Evolutionary conservation across 1,140 invertebrate species (phyloP).

Genomic region (Drosophila carrolli): DNA sequence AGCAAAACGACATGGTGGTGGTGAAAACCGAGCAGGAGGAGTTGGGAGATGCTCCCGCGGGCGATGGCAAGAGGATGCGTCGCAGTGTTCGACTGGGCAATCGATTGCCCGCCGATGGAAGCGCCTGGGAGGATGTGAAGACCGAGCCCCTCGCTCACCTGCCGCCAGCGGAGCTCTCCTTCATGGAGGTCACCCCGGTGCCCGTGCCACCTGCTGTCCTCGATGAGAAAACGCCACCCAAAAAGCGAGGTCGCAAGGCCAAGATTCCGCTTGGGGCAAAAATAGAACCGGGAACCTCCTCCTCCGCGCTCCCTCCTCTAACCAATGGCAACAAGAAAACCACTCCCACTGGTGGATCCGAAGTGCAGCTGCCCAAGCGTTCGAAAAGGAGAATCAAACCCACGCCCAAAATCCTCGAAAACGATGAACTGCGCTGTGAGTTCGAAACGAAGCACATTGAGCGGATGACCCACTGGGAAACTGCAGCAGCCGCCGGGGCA

Average conservation of each 20-base stretch:
- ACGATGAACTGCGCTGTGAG: conserved; percentile 86
- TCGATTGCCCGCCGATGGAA: conserved; percentile 46
- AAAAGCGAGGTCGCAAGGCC: conserved; percentile 80
- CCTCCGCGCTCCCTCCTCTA: conserved; percentile 6
- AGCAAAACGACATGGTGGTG: conserved; percentile 16
- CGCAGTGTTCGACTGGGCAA: conserved; percentile 77
- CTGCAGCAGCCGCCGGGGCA: conserved; percentile 10
- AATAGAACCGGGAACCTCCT: conserved; percentile 1
- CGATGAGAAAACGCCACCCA: conserved; percentile 81
- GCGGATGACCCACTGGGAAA: conserved; percentile 79
- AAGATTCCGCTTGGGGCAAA: conserved; percentile 48
- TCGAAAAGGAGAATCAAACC: conserved; percentile 86
- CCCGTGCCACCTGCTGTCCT: conserved; percentile 2
- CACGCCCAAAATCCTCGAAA: conserved; percentile 86
- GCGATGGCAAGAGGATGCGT: conserved; percentile 59
- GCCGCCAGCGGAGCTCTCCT: neutral
- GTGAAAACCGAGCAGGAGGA: conserved; percentile 65
- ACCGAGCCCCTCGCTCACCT: conserved; percentile 22
- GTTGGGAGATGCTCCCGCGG: conserved; percentile 7
- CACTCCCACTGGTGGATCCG: neutral
- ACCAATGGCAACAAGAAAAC: conserved; percentile 62
- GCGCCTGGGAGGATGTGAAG: conserved; percentile 55
- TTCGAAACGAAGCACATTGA: conserved; percentile 86
- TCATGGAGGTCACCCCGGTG: neutral
- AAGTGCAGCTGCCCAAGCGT: conserved; percentile 69